Evolutionary conservation across 2,888 invertebrate genomes (phyloP), one percentile per base, ranked within the genome.

Genomic region (Coecobrya sp.): DNA sequence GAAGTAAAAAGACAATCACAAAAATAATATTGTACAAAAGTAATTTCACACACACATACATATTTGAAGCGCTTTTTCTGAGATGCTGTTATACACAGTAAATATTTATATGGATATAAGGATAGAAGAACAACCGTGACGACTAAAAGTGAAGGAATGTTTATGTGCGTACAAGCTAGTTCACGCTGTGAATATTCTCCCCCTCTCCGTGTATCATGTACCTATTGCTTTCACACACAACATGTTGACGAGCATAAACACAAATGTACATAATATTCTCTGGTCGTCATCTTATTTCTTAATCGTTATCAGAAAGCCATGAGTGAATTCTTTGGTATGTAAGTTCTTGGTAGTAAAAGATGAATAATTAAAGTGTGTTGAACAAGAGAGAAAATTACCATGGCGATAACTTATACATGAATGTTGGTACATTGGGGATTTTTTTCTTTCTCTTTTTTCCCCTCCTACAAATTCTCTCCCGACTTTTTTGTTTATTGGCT

Each of bases 161-260:
- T 49, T 70, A 65, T 68, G 45, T 73, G 73, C 55, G 25, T 4
- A 30, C 36, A 7, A 70, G 16, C n/a, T 30, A 79, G 22, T 52
- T 79, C 42, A 45, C 45, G 81, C 30, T 81, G 81, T 59, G 81
- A 81, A 81, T 55, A 81, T 59, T 81, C 11, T 81, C 59, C 19
- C 30, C 13, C 19, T 76, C 13, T 76, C 22, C 22, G 19, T 13
- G 22, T 79, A 89, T 82, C 30, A 91, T 59, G 85, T 92, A 92
- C 92, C 92, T 92, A 92, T 65, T 92, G 92, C 92, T 92, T 92
- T 92, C 92, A 92, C 92, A 82, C 68, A 73, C 22, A 86, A 25
- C 25, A 68, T 27, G 13, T 25, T 4, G 4, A 36, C 25, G 8
- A 42, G 11, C 70, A 73, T 16, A 42, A 73, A 19, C n/a, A 22